Evolutionary conservation across 2,113 vertebrate species (phyloP), one percentile per base, ranked within the genome.

Genomic region (Rissa tridactyla): DNA sequence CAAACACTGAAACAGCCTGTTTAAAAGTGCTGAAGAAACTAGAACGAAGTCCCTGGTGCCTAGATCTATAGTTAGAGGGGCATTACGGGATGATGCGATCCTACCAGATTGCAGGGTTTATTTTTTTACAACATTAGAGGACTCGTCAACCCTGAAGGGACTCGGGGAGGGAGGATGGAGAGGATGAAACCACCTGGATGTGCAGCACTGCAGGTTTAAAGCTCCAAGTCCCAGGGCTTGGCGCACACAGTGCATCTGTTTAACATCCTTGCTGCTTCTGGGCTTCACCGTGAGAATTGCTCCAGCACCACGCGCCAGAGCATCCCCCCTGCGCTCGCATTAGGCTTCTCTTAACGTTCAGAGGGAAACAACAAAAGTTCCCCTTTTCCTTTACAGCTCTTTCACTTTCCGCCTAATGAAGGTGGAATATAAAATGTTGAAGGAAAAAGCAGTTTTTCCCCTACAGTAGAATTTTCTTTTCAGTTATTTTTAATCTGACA

Each of bases 401-500:
- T 80, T 80, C 71, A 60, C 89, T 91, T 89, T 73, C 78, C 0
- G 5, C 62, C 84, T 93, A 96, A 96, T 90, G 91, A 97, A 97
- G 84, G 91, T 94, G 55, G 81, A 94, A 94, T 94, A 91, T 75
- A 87, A 95, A 93, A 96, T 86, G 95, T 30, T 83, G 87, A 92
- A 91, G 81, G 83, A 79, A 95, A 95, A 92, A 82, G 71, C 81
- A 91, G 54, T 9, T 95, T 89, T 85, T 6, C 47, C 87, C 94
- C 87, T 83, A 86, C 95, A 94, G 91, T 91, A 81, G 94, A 90
- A 91, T 95, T 91, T 95, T 87, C 66, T 87, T 96, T 89, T 90
- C 95, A 96, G 92, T 94, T 87, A 97, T 96, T 97, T 97, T 97
- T 97, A 94, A 97, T 97, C 92, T 96, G 93, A 94, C 94, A 96